These are phyloP conservation scores for Drosophila eugracilis DNA, from an alignment of 1,140 invertebrate species.

Conservation along the genomic window DNA sequence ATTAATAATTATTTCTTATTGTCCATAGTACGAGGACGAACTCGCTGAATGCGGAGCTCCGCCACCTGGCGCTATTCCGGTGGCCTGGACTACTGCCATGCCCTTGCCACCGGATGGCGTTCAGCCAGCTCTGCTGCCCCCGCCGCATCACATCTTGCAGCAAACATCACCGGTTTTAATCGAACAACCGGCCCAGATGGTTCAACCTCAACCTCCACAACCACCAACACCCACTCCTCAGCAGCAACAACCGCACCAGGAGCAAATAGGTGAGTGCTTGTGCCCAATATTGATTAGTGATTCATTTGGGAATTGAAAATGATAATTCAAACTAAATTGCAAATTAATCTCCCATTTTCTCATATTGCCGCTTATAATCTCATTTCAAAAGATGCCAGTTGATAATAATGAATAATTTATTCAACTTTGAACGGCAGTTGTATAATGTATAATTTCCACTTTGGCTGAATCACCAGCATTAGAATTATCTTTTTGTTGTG, in stretches of 20 bases:
- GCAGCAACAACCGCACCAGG: conserved; percentile 22
- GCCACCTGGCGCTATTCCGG: conserved; percentile 56
- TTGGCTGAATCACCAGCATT: not conserved
- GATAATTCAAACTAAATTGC: conserved; percentile 4
- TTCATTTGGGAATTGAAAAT: conserved; percentile 9
- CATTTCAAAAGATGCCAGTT: not conserved
- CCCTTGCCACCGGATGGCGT: conserved; percentile 17
- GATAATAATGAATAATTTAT: conserved; percentile 11
- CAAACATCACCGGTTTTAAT: conserved; percentile 44
- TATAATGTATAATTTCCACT: not conserved
- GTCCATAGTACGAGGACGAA: conserved; percentile 66
- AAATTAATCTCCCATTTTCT: conserved; percentile 2
- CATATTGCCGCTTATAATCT: not conserved
- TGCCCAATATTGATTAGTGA: conserved; percentile 22
- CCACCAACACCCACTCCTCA: conserved; percentile 27
- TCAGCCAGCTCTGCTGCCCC: conserved; percentile 46
- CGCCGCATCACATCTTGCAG: conserved; percentile 68
- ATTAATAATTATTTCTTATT: not conserved
- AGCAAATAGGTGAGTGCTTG: conserved; percentile 35
- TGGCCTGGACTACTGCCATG: conserved; percentile 51
- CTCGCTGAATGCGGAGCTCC: conserved; percentile 63
- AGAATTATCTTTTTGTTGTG: not conserved
- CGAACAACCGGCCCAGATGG: conserved; percentile 21
- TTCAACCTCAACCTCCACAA: conserved; percentile 15
- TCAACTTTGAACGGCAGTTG: conserved; percentile 2